Evolutionary conservation across 2,888 invertebrate species (phyloP).

Genomic region (Mythimna vitellina): DNA sequence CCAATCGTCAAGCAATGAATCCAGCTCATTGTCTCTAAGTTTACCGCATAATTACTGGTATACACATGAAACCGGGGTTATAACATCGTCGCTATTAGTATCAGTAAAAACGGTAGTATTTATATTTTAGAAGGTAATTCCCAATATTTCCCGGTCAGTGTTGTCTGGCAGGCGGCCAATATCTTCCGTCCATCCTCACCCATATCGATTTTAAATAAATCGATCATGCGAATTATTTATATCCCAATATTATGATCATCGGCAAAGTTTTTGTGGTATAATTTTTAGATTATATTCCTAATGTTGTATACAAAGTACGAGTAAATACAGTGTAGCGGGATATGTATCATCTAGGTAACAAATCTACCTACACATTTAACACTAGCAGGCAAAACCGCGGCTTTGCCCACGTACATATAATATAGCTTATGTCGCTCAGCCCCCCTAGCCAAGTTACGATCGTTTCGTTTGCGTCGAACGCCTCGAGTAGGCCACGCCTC

Average conservation of each 20-base stretch:
- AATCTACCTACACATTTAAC: too few species aligned
- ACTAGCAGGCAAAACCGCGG: too few species aligned
- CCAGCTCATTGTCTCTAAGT: too few species aligned
- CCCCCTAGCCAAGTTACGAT: too few species aligned
- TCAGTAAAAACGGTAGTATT: slow-evolving; percentile 12
- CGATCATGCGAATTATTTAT: slow-evolving; percentile 60
- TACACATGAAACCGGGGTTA: not conserved
- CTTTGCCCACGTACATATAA: too few species aligned
- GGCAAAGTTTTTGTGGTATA: slow-evolving; percentile 34
- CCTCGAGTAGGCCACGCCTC: too few species aligned
- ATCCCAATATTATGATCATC: slow-evolving; percentile 50
- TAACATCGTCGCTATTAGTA: not conserved
- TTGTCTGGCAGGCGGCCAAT: slow-evolving; percentile 50
- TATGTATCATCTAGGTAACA: too few species aligned
- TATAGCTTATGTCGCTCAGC: too few species aligned
- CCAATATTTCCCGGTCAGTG: slow-evolving; percentile 36
- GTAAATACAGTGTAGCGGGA: too few species aligned
- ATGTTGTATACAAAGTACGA: slow-evolving; percentile 16
- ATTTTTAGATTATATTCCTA: slow-evolving; percentile 30
- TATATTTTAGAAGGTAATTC: slow-evolving; percentile 43
- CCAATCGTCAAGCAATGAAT: too few species aligned
- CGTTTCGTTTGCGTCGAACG: too few species aligned
- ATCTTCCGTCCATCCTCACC: slow-evolving; percentile 31
- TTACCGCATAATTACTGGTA: not conserved
- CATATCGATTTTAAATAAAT: slow-evolving; percentile 62